These are phyloP conservation scores for Podarcis raffonei DNA, from an alignment of 2,113 vertebrate species.

Conservation along the genomic window DNA sequence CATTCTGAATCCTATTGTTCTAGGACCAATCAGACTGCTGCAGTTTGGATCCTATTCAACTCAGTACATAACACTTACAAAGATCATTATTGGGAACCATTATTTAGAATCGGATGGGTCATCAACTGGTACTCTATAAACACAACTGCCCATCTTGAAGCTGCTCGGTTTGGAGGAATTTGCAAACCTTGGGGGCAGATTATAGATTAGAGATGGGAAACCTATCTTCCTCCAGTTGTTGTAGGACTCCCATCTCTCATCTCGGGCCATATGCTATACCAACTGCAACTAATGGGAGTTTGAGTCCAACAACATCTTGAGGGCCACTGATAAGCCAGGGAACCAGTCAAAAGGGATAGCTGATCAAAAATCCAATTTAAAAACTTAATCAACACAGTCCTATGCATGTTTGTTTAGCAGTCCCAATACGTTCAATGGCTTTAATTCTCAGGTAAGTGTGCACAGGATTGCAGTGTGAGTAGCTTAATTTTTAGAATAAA, in stretches of 20 bases:
- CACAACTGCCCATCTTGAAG: too few relatives aligned
- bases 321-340: not conserved
- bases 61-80: too few relatives aligned
- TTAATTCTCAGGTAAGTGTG: too few relatives aligned
- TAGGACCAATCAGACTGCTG: too few relatives aligned
- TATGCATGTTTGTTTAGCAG: not conserved
- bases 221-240: not conserved
- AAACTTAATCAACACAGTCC: not conserved
- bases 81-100: not conserved
- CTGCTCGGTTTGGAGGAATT: not conserved
- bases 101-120: not conserved
- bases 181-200: not conserved
- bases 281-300: too few relatives aligned
- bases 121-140: not conserved
- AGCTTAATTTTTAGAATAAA: not conserved
- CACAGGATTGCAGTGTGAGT: too few relatives aligned
- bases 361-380: not conserved
- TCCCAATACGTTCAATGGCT: too few relatives aligned
- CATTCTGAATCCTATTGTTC: too few relatives aligned
- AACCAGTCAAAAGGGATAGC: not conserved
- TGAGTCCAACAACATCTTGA: too few relatives aligned
- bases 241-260: too few relatives aligned
- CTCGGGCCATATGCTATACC: not conserved
- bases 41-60: too few relatives aligned
- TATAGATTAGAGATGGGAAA: not conserved